Evolutionary conservation across 2,888 invertebrate species (phyloP).

Genomic region (Euzophera pinguis): DNA sequence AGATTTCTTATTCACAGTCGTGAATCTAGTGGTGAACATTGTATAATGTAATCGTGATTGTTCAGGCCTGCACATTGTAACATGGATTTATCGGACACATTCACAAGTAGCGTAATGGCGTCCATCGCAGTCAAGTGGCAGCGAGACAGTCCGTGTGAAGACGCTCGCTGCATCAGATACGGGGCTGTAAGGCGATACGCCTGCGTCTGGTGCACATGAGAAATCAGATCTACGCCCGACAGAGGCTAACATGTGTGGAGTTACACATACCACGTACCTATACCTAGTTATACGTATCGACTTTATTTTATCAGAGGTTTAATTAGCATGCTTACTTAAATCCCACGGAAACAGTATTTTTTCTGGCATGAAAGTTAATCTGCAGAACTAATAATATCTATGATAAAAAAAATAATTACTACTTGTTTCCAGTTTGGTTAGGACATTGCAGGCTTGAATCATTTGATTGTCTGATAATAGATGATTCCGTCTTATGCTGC

Average conservation of each 20-base stretch:
- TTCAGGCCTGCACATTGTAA: constrained; percentile 10
- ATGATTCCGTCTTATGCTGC: no score
- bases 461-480: no score
- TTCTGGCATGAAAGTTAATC: no score
- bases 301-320: no score
- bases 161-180: constrained; percentile 28
- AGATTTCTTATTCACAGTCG: not conserved
- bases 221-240: constrained; percentile 54
- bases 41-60: not conserved
- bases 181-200: constrained; percentile 62
- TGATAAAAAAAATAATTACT: no score
- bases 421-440: no score
- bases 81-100: constrained; percentile 6
- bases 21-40: not conserved
- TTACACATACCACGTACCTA: constrained; percentile 20
- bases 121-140: constrained; percentile 31
- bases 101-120: constrained; percentile 14
- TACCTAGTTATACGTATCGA: no score
- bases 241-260: constrained; percentile 64
- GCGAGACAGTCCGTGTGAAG: constrained; percentile 65
- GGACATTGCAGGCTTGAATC: no score
- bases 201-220: constrained; percentile 59
- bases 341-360: no score
- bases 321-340: no score
- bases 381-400: no score